Evolutionary conservation across 2,888 invertebrate genomes (phyloP), one percentile per base, ranked within the genome.

Genomic region (Zaprionus obscuricornis): DNA sequence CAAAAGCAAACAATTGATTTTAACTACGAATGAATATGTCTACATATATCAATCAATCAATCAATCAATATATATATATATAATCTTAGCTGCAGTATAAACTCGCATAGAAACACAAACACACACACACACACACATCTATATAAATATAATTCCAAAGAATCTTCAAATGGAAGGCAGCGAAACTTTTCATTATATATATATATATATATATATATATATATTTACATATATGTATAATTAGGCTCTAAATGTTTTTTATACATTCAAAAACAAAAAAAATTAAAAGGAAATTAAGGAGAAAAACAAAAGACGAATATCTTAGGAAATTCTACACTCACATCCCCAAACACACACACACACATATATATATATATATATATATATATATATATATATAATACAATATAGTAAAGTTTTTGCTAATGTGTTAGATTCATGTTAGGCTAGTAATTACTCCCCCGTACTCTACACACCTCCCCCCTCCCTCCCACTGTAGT

Each of bases 61-160:
- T n/a, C n/a, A n/a, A n/a, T n/a, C n/a, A n/a, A n/a, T n/a, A n/a
- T n/a, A n/a, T n/a, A n/a, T n/a, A n/a, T n/a, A n/a, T n/a, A n/a
- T n/a, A n/a, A 33, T 22, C 10, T 7, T 29, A 57, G 46, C 20
- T 45, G 18, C 54, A n/a, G n/a, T n/a, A n/a, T n/a, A n/a, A n/a
- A n/a, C n/a, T n/a, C n/a, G n/a, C n/a, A 29, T 29, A n/a, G n/a
- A n/a, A n/a, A n/a, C n/a, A n/a, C n/a, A n/a, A n/a, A n/a, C n/a
- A n/a, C n/a, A n/a, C n/a, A 29, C 29, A 40, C 26, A 54, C 27
- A 45, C 27, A 46, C 26, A 34, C 54, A 51, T 37, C 47, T 29
- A 34, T 22, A 29, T 24, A 56, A 43, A 34, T 45, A 36, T 16
- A 59, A 74, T 71, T 65, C 70, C 71, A 81, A 66, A 65, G 69